phyloP scores from a whole-genome alignment of 2,113 vertebrate genomes.

The Anthoscopus minutus region DNA sequence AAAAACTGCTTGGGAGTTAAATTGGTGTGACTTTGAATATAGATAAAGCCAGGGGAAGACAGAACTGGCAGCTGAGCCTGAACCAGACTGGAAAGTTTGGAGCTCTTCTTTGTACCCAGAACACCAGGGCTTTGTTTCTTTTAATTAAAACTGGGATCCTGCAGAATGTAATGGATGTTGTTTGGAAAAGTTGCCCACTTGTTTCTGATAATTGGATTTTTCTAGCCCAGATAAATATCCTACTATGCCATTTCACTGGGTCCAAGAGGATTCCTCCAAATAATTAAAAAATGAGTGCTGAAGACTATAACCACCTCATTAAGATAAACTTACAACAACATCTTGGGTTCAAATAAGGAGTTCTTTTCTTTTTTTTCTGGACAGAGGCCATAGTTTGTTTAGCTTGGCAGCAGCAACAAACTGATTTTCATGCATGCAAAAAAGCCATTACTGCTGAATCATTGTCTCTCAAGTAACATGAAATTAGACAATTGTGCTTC shows the following conservation, averaged over 20 bases:
- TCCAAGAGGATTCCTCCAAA: constrained; percentile 40
- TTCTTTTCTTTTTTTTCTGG: constrained; percentile 31
- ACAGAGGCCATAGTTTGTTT: constrained; percentile 46
- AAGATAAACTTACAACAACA: constrained; percentile 49
- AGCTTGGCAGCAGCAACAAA: background rate
- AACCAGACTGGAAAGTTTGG: background rate
- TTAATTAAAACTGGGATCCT: constrained; percentile 53
- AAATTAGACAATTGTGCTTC: background rate
- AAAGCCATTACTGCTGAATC: constrained; percentile 30
- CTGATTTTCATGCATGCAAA: background rate
- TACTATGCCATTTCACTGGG: background rate
- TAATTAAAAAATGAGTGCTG: constrained; percentile 36
- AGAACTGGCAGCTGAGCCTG: constrained; percentile 35
- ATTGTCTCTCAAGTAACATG: background rate
- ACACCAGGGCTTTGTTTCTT: constrained; percentile 55
- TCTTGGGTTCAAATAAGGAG: constrained; percentile 35
- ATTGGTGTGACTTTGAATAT: constrained; percentile 50
- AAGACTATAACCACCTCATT: constrained; percentile 32
- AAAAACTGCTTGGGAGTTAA: constrained; percentile 39
- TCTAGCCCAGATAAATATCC: constrained; percentile 63
- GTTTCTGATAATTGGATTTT: constrained; percentile 60
- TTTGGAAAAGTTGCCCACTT: constrained; percentile 9
- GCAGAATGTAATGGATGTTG: constrained; percentile 35
- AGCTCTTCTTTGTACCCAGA: constrained; percentile 24
- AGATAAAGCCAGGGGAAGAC: constrained; percentile 27